Evolutionary conservation across 2,797 vertebrate genomes (phyloP).

Genomic region (Emys orbicularis): DNA sequence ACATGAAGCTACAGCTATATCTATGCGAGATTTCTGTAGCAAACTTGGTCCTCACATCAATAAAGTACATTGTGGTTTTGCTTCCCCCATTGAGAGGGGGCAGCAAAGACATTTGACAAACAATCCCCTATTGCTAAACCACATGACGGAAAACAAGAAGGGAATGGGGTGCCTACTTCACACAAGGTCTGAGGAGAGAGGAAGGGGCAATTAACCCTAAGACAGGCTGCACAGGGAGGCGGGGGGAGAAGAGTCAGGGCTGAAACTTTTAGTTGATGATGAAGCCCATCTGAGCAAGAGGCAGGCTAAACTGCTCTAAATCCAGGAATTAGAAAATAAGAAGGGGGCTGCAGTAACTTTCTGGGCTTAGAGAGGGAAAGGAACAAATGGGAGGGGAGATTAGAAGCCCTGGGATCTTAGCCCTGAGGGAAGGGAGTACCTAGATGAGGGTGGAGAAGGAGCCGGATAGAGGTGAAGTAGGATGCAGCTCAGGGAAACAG

Average conservation of each 20-base stretch:
- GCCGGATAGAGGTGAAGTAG: background rate
- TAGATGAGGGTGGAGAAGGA: background rate
- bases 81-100: background rate
- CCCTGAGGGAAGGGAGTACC: background rate
- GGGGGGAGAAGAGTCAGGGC: background rate
- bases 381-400: background rate
- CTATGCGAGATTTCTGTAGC: background rate
- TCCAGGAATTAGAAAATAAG: background rate
- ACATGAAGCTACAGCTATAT: background rate
- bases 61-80: background rate
- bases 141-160: background rate
- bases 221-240: background rate
- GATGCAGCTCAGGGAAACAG: background rate
- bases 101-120: background rate
- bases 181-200: background rate
- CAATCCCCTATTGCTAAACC: background rate
- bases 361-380: background rate
- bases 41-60: accelerated
- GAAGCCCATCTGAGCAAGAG: background rate
- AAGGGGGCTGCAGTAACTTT: background rate
- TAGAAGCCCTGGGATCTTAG: background rate
- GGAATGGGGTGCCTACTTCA: background rate
- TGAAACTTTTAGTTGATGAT: background rate
- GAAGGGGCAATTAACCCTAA: background rate
- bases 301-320: background rate